phyloP scores from a whole-genome alignment of 2,113 vertebrate genomes.

The Chaetodon auriga region DNA sequence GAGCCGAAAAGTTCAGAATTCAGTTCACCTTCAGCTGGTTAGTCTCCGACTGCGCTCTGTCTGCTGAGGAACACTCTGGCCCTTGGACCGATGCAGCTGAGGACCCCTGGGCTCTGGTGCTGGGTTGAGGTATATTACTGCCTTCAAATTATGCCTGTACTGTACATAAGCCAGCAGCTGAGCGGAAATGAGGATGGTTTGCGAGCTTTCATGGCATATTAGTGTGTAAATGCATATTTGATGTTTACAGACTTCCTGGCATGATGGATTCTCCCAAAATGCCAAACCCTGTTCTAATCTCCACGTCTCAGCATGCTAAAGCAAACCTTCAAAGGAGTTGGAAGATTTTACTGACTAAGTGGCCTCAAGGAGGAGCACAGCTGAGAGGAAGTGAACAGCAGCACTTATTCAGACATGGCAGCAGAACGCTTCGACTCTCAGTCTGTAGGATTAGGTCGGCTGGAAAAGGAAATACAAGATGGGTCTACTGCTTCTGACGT shows the following conservation, averaged over 20 bases:
- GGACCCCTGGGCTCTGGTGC: too few species aligned
- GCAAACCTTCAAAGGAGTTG: slow-evolving; percentile 56
- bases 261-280: slow-evolving; percentile 45
- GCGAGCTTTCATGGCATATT: not conserved
- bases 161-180: not conserved
- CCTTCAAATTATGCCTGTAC: not conserved
- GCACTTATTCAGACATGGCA: slow-evolving; percentile 2
- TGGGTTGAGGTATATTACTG: not conserved
- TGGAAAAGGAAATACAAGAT: not conserved
- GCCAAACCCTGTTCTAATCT: slow-evolving; percentile 44
- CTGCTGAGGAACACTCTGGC: too few species aligned
- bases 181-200: not conserved
- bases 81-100: too few species aligned
- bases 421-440: slow-evolving; percentile 14
- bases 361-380: slow-evolving; percentile 47
- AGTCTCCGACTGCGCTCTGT: too few species aligned
- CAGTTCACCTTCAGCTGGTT: too few species aligned
- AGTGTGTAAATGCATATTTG: slow-evolving; percentile 35
- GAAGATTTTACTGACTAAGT: slow-evolving; percentile 41
- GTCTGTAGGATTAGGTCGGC: not conserved
- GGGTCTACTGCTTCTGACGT: not conserved
- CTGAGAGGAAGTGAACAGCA: slow-evolving; percentile 24
- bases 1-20: too few species aligned
- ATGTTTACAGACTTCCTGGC: slow-evolving; percentile 40
- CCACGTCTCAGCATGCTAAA: slow-evolving; percentile 28